Evolutionary conservation across 2,888 invertebrate species (phyloP).

Genomic region (Deroplatys truncata): DNA sequence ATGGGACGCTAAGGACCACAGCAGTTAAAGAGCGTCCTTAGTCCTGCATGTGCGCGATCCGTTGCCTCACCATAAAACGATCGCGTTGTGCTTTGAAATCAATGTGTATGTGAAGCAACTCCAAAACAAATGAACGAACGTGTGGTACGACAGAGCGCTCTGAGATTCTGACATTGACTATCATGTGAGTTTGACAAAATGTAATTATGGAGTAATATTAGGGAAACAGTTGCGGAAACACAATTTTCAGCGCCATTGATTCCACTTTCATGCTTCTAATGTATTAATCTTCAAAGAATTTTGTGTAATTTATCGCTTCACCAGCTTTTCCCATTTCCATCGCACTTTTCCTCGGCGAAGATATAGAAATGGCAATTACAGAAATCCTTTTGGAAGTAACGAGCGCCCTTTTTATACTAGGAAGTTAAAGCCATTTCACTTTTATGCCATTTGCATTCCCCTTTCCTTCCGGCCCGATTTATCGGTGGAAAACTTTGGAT

Average conservation of each 20-base stretch:
- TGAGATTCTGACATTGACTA: no score
- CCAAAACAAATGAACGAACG: no score
- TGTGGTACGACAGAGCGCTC: no score
- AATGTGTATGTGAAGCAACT: no score
- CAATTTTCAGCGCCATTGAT: slow-evolving; percentile 29
- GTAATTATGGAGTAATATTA: no score
- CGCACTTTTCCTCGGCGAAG: neutral
- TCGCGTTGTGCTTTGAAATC: no score
- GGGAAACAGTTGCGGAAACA: neutral
- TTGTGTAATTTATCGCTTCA: slow-evolving; percentile 26
- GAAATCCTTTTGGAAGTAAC: slow-evolving; percentile 3
- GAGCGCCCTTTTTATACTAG: slow-evolving; percentile 21
- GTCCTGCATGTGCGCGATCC: no score
- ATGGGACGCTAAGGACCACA: no score
- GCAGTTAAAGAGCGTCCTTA: no score
- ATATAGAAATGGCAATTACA: slow-evolving; percentile 1
- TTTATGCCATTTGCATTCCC: slow-evolving; percentile 1
- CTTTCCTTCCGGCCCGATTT: neutral
- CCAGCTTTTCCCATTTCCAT: slow-evolving; percentile 6
- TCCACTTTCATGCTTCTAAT: slow-evolving; percentile 24
- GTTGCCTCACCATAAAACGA: no score
- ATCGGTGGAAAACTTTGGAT: neutral
- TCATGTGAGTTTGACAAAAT: no score
- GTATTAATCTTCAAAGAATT: slow-evolving; percentile 30
- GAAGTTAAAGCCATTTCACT: slow-evolving; percentile 23